Evolutionary conservation across 2,888 invertebrate genomes (phyloP).

Genomic region (Papilio protenor): DNA sequence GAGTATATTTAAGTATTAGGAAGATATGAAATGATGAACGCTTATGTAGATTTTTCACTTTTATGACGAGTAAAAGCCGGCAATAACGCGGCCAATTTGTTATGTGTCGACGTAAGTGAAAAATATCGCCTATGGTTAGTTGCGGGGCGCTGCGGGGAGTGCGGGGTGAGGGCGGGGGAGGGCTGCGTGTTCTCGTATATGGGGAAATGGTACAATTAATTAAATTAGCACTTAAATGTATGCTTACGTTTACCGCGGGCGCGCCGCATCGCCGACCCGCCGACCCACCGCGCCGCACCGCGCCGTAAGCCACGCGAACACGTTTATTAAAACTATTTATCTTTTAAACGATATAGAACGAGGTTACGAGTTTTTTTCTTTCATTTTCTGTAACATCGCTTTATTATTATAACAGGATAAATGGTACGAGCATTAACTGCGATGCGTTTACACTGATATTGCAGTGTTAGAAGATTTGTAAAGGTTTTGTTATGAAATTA

Average conservation of each 20-base stretch:
- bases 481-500: not conserved
- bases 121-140: constrained; percentile 70
- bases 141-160: constrained; percentile 45
- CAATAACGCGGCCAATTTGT: constrained; percentile 68
- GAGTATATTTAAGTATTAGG: constrained; percentile 42
- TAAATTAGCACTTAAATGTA: constrained; percentile 77
- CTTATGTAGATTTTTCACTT: constrained; percentile 55
- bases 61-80: constrained; percentile 53
- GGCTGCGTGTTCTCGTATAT: constrained; percentile 62
- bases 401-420: constrained; percentile 39
- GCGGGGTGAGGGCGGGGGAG: constrained; percentile 43
- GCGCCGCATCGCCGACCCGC: constrained; percentile 53
- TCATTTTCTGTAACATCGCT: constrained; percentile 37
- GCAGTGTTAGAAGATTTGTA: not conserved
- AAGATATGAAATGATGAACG: constrained; percentile 43
- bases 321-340: constrained; percentile 78
- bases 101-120: constrained; percentile 68
- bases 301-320: constrained; percentile 50
- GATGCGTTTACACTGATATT: not conserved
- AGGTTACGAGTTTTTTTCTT: constrained; percentile 35
- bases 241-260: constrained; percentile 60
- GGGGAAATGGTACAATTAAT: constrained; percentile 80
- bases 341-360: constrained; percentile 56
- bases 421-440: constrained; percentile 24
- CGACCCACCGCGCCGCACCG: constrained; percentile 50